These are phyloP conservation scores for Galeopterus variegatus DNA, from an alignment of 2,113 vertebrate genomes.

Conservation along the genomic window DNA sequence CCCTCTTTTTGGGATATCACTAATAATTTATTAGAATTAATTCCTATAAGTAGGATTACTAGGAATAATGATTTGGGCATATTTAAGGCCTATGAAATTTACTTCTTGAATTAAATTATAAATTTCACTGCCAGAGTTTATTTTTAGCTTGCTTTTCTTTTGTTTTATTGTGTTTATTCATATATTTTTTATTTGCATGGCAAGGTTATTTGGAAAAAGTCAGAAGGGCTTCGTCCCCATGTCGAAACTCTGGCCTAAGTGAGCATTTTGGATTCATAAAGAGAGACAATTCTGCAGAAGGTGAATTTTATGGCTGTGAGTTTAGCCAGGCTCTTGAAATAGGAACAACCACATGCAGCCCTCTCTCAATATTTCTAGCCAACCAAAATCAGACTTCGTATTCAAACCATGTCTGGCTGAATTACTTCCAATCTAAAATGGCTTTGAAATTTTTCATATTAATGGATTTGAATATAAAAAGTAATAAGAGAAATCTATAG, in stretches of 20 bases:
- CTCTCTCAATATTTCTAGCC: slow-evolving; percentile 65
- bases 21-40: slow-evolving; percentile 39
- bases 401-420: slow-evolving; percentile 61
- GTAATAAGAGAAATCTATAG: slow-evolving; percentile 82
- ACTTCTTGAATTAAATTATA: slow-evolving; percentile 7
- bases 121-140: slow-evolving; percentile 9
- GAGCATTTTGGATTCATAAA: not conserved
- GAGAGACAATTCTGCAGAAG: not conserved
- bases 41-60: not conserved
- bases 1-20: not conserved
- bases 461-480: slow-evolving; percentile 81
- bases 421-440: slow-evolving; percentile 81
- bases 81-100: not conserved
- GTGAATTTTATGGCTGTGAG: not conserved
- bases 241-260: not conserved
- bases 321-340: not conserved
- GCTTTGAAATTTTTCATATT: slow-evolving; percentile 84
- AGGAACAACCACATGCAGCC: not conserved
- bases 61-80: not conserved
- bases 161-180: not conserved
- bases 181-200: not conserved
- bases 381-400: slow-evolving; percentile 75
- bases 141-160: not conserved
- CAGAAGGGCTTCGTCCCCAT: not conserved
- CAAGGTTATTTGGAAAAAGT: not conserved